These are phyloP conservation scores for Bos javanicus DNA, from an alignment of 2,113 vertebrate species.

Conservation along the genomic window DNA sequence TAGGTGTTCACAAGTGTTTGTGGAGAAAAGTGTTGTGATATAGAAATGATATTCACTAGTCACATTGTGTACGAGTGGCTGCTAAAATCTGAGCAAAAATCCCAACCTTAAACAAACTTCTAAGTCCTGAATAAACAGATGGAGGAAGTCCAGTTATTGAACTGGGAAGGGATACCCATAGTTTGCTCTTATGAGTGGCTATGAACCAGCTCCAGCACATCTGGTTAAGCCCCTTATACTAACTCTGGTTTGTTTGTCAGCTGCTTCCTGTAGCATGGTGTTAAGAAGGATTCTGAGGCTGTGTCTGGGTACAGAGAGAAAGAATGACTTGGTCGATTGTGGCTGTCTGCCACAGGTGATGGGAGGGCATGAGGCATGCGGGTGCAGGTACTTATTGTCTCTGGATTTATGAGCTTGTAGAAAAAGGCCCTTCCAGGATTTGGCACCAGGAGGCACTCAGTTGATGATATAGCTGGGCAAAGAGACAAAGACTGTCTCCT, in stretches of 20 bases:
- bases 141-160: neutral
- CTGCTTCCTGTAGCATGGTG: neutral
- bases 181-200: neutral
- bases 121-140: neutral
- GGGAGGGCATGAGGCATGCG: neutral
- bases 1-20: neutral
- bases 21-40: neutral
- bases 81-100: neutral
- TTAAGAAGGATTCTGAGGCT: neutral
- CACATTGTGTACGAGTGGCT: neutral
- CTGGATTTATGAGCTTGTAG: neutral
- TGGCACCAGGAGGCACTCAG: neutral
- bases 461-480: neutral
- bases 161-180: neutral
- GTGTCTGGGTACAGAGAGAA: neutral
- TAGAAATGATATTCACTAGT: neutral
- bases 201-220: neutral
- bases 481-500: neutral
- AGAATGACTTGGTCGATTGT: fast-evolving
- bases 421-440: neutral
- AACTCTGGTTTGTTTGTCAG: neutral
- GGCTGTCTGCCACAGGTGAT: fast-evolving
- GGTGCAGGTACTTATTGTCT: neutral
- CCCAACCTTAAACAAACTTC: neutral
- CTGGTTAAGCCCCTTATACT: neutral